Conservation (phyloP, 2,113 vertebrate species). For the human region GRCh38 chr13:32823501-32824000, state of each 20-base stretch:
- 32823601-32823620: background rate
- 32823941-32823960: background rate
- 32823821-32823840: too few species aligned
- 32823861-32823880: background rate
- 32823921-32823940: background rate
- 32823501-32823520: slow-evolving; percentile 24
- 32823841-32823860: accelerated
- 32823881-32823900: background rate
- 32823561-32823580: background rate
- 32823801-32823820: background rate
- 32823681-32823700: too few species aligned
- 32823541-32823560: background rate
- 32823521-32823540: background rate
- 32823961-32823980: background rate
- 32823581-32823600: background rate
- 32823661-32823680: background rate
- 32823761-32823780: too few species aligned
- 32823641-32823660: background rate
- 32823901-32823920: background rate
- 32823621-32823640: background rate
- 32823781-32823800: too few species aligned
- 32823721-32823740: accelerated
- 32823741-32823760: too few species aligned
- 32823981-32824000: background rate
- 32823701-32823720: too few species aligned